Evolutionary conservation across 2,888 invertebrate genomes (phyloP).

Genomic region (Erebia epiphron): DNA sequence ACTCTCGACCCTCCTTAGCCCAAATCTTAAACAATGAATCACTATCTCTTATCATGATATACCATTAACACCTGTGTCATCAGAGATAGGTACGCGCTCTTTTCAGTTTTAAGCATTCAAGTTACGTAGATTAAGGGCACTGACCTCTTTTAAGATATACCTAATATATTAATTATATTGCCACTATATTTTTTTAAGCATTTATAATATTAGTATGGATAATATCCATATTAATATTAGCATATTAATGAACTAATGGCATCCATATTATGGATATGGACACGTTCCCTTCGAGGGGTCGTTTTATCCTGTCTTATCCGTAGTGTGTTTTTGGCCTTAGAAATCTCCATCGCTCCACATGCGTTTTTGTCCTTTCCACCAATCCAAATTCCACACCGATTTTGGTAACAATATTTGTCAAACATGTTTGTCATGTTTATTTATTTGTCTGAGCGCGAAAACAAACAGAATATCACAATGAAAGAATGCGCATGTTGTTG

Average conservation of each 20-base stretch:
- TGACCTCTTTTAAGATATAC: neutral
- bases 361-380: no score
- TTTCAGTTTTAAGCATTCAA: neutral
- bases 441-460: slow-evolving; percentile 2
- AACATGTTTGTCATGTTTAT: neutral
- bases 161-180: no score
- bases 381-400: neutral
- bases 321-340: no score
- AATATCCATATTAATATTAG: no score
- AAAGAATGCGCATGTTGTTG: slow-evolving; percentile 6
- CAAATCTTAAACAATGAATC: slow-evolving; percentile 14
- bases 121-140: neutral
- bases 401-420: neutral
- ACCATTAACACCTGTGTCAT: slow-evolving; percentile 34
- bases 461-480: slow-evolving; percentile 10
- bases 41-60: slow-evolving; percentile 31
- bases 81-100: slow-evolving; percentile 23
- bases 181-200: no score
- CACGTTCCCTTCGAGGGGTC: no score
- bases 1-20: neutral
- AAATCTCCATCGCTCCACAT: no score
- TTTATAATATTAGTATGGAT: no score
- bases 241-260: no score
- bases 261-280: no score
- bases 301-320: no score